Conservation (phyloP, 2,888 invertebrate species). For the Cyaniris semiargus region DNA sequence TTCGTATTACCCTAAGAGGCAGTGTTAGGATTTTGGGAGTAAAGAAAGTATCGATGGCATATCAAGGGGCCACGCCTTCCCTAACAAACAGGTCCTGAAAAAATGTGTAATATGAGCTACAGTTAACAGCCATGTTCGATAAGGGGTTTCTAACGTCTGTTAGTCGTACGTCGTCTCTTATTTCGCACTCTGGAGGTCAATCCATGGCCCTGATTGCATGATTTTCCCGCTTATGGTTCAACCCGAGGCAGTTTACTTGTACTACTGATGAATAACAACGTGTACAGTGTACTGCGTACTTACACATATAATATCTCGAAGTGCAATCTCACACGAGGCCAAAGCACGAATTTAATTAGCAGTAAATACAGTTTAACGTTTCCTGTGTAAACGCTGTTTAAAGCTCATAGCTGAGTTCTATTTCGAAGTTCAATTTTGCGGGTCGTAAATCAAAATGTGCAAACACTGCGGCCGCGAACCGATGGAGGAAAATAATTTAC, state of each 20-base stretch:
- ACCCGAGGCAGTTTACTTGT: background rate
- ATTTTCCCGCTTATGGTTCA: background rate
- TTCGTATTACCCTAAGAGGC: no score
- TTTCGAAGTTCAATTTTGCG: slow-evolving; percentile 52
- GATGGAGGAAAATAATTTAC: background rate
- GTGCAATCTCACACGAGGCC: background rate
- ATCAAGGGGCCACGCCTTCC: no score
- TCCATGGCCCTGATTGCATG: background rate
- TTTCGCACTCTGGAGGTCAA: background rate
- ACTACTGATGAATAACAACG: background rate
- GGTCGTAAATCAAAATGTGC: slow-evolving; percentile 54
- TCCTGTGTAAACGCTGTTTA: slow-evolving; percentile 33
- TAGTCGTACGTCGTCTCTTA: background rate
- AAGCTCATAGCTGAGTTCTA: slow-evolving; percentile 44
- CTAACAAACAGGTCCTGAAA: background rate
- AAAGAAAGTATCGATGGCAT: no score
- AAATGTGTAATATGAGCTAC: no score
- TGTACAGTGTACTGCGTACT: background rate
- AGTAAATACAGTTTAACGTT: slow-evolving; percentile 24
- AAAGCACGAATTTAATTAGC: slow-evolving; percentile 17
- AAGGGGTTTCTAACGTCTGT: background rate
- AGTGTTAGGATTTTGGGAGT: no score
- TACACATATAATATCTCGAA: background rate
- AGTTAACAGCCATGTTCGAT: background rate
- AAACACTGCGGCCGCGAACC: slow-evolving; percentile 36